These are phyloP conservation scores for Mizuhopecten yessoensis DNA, from an alignment of 1,140 invertebrate genomes.

Conservation along the genomic window DNA sequence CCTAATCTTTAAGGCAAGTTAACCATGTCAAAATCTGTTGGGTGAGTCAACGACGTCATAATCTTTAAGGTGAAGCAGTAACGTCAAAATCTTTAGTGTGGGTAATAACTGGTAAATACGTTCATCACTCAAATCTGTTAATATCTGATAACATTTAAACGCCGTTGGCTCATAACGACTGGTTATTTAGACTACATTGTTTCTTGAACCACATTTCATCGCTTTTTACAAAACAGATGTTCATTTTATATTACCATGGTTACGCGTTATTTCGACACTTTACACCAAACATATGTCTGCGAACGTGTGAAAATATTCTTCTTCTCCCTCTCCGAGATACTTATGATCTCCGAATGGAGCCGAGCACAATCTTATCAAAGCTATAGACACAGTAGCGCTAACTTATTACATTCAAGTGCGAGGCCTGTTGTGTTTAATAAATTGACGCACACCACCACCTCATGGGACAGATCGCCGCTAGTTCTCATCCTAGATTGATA, in stretches of 20 bases:
- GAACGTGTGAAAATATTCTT: conserved; percentile 34
- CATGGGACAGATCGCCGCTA: background rate
- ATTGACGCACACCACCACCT: background rate
- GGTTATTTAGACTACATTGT: conserved; percentile 17
- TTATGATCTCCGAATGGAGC: background rate
- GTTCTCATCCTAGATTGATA: background rate
- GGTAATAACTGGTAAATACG: no score
- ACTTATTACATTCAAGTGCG: background rate
- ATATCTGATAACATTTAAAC: no score
- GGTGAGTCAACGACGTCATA: no score
- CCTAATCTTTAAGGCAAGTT: no score
- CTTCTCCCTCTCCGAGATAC: conserved; percentile 2
- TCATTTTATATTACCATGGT: conserved; percentile 39
- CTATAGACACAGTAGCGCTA: background rate
- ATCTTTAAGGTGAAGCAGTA: no score
- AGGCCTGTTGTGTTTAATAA: background rate
- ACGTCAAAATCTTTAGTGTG: no score
- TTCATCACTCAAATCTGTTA: no score
- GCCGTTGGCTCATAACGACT: background rate
- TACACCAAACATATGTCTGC: conserved; percentile 15
- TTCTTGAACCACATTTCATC: conserved; percentile 13
- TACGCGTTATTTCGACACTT: conserved; percentile 31
- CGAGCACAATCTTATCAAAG: background rate
- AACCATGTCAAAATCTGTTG: no score
- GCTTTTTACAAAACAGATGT: conserved; percentile 23